These are phyloP conservation scores for Tachycineta bicolor DNA, from an alignment of 2,113 vertebrate species.

Conservation along the genomic window DNA sequence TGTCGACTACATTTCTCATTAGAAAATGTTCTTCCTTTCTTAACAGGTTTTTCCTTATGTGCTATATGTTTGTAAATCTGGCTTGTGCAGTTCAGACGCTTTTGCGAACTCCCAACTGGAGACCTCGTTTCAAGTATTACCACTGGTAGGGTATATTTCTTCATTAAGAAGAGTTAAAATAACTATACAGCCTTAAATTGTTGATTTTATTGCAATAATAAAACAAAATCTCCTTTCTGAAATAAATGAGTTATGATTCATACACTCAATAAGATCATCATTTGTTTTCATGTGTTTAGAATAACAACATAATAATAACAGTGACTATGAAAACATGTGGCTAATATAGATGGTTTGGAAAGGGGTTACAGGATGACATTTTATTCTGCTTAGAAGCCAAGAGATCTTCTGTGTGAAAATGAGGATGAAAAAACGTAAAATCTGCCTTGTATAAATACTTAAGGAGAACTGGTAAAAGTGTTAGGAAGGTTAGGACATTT, in stretches of 20 bases:
- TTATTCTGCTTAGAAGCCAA: neutral
- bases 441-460: neutral
- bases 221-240: neutral
- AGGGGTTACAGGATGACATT: neutral
- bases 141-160: conserved; percentile 84
- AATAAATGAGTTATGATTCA: neutral
- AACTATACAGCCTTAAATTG: neutral
- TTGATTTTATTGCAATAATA: neutral
- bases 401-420: neutral
- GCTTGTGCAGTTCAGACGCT: conserved; percentile 94
- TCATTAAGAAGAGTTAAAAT: neutral
- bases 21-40: neutral
- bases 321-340: neutral
- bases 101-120: conserved; percentile 93
- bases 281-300: neutral
- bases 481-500: neutral
- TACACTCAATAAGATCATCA: neutral
- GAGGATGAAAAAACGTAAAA: neutral
- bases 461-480: neutral
- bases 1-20: neutral
- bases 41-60: conserved; percentile 96
- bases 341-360: neutral
- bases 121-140: conserved; percentile 95
- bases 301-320: neutral
- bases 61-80: conserved; percentile 96